These are phyloP conservation scores for Hippopotamyrus pictus DNA, from an alignment of 2,797 vertebrate genomes.

Conservation along the genomic window DNA sequence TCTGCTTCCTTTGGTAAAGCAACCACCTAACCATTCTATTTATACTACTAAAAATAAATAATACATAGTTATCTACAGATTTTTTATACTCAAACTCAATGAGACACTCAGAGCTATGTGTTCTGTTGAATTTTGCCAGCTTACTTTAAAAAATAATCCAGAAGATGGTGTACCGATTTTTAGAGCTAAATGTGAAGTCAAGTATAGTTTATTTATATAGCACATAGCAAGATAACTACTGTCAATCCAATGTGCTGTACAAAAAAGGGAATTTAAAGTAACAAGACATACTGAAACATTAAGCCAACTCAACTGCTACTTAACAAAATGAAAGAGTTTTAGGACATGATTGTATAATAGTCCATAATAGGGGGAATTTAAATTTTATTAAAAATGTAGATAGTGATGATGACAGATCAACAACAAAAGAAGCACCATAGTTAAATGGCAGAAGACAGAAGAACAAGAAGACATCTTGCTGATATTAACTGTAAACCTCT, in stretches of 20 bases:
- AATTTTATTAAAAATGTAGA: not conserved
- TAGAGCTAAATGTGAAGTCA: not conserved
- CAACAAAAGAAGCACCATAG: not conserved
- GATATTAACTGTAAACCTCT: not conserved
- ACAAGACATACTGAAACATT: not conserved
- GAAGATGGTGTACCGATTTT: not conserved
- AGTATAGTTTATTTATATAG: not conserved
- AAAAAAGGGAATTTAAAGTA: not conserved
- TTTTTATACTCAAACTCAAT: not conserved
- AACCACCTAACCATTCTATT: not conserved
- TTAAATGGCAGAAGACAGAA: no score
- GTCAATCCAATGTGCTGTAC: not conserved
- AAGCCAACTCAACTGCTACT: not conserved
- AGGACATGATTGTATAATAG: not conserved
- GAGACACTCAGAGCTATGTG: not conserved
- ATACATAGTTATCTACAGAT: not conserved
- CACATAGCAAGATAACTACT: not conserved
- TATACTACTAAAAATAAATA: not conserved
- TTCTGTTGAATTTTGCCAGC: not conserved
- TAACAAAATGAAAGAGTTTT: not conserved
- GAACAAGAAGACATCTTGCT: not conserved
- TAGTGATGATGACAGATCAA: not conserved
- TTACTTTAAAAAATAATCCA: not conserved
- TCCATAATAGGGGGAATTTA: not conserved
- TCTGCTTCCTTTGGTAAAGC: not conserved